Evolutionary conservation across 2,797 vertebrate genomes (phyloP).

Genomic region (Acridotheres tristis): DNA sequence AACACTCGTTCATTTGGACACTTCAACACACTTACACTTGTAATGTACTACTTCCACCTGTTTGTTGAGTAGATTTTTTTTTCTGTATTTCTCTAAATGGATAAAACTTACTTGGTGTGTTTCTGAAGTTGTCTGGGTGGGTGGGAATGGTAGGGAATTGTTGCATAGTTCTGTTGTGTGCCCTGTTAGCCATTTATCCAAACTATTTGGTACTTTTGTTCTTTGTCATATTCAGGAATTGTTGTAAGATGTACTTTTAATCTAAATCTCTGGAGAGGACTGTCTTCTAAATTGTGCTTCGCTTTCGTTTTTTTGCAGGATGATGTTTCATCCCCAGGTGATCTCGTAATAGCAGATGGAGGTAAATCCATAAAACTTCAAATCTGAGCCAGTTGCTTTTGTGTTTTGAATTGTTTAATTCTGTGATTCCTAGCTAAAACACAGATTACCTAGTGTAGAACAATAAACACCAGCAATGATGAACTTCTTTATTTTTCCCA

Average conservation of each 20-base stretch:
- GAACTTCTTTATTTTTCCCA: background rate
- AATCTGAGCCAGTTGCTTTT: background rate
- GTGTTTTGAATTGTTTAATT: background rate
- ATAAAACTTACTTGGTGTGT: accelerated
- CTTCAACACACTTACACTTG: background rate
- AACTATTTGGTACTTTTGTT: background rate
- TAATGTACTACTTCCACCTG: background rate
- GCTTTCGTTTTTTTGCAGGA: slow-evolving; percentile 77
- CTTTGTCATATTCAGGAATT: background rate
- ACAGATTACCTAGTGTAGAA: background rate
- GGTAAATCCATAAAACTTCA: slow-evolving; percentile 67
- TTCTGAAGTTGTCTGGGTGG: background rate
- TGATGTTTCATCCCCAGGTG: slow-evolving; percentile 95
- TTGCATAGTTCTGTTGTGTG: background rate
- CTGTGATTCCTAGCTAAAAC: background rate
- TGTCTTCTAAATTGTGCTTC: background rate
- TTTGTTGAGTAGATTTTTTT: background rate
- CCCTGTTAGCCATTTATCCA: background rate
- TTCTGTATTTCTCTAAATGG: background rate
- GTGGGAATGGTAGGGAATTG: background rate
- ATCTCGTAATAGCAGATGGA: slow-evolving; percentile 91
- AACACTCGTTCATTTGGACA: background rate
- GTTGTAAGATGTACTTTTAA: background rate
- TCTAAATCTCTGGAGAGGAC: background rate
- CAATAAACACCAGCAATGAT: background rate